phyloP scores from a whole-genome alignment of 1,140 invertebrate genomes.

The fruit fly (Drosophila melanogaster) region Release_6_plus_ISO1_MT NC_004354.4:4463501-4464000 shows the following conservation, averaged over 20 bases:
- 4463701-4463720: conserved; percentile 17
- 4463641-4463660: conserved; percentile 29
- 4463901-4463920: conserved; percentile 53
- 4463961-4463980: conserved; percentile 47
- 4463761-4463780: conserved; percentile 75
- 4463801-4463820: conserved; percentile 76
- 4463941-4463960: conserved; percentile 81
- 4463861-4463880: conserved; percentile 4
- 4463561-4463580: background rate
- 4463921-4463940: conserved; percentile 76
- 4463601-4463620: background rate
- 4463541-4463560: background rate
- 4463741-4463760: conserved; percentile 7
- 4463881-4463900: conserved; percentile 30
- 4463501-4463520: conserved; percentile 1
- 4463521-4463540: too few species aligned
- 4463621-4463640: background rate
- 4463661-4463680: conserved; percentile 25
- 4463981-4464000: conserved; percentile 49
- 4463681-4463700: conserved; percentile 16
- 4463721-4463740: background rate
- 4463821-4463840: conserved; percentile 29
- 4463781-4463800: conserved; percentile 78
- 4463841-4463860: conserved; percentile 11
- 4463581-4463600: background rate